Conservation (phyloP, 1,140 invertebrate genomes). For the Drosophila chauvacae region DNA sequence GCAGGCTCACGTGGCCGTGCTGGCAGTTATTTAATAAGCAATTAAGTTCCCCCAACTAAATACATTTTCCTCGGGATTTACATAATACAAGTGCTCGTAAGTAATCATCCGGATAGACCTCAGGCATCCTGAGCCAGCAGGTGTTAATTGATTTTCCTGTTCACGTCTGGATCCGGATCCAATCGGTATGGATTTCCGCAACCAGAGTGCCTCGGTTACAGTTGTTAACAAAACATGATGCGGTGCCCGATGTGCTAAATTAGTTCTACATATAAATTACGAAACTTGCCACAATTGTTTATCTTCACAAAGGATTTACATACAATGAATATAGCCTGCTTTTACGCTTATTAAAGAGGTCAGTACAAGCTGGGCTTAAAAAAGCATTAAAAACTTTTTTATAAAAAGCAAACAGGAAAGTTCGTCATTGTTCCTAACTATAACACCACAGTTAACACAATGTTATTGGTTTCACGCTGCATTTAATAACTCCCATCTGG, state of each 20-base stretch:
- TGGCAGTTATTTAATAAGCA: constrained; percentile 73
- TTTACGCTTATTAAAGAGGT: neutral
- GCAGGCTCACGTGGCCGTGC: constrained; percentile 35
- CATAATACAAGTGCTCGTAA: constrained; percentile 46
- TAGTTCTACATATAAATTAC: neutral
- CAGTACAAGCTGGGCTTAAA: neutral
- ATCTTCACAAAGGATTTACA: neutral
- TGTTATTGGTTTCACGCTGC: constrained; percentile 64
- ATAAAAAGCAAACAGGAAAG: constrained; percentile 2
- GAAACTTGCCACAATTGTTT: neutral
- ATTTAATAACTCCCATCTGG: constrained; percentile 50
- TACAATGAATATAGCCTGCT: neutral
- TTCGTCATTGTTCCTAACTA: constrained; percentile 18
- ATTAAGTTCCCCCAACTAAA: constrained; percentile 66
- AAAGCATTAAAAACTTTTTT: constrained; percentile 21
- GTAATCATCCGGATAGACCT: constrained; percentile 1
- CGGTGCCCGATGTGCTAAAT: neutral
- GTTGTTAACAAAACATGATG: constrained; percentile 28
- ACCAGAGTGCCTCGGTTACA: neutral
- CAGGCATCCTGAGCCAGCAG: neutral
- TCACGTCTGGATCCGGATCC: neutral
- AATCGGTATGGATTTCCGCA: neutral
- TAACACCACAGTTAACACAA: constrained; percentile 32
- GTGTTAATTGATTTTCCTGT: constrained; percentile 36
- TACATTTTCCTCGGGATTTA: constrained; percentile 45